These are phyloP conservation scores for Adelphocoris suturalis DNA, from an alignment of 2,888 invertebrate species.

Conservation along the genomic window DNA sequence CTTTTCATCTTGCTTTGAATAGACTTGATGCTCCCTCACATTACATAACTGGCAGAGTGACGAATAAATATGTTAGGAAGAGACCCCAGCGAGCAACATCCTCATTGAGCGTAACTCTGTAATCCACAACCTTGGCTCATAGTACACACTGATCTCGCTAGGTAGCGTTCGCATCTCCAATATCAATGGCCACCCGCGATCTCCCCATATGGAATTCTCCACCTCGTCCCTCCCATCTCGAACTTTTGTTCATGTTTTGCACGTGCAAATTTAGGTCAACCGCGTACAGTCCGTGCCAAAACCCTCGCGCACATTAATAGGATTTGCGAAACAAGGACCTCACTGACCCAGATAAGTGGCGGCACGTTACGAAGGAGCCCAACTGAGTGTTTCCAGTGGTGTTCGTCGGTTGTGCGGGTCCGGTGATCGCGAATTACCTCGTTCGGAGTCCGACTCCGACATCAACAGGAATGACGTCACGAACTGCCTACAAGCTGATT, in stretches of 20 bases:
- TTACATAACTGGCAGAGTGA: too few relatives aligned
- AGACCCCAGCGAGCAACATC: too few relatives aligned
- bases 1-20: too few relatives aligned
- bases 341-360: conserved; percentile 65
- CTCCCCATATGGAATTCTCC: neutral
- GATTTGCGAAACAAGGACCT: conserved; percentile 70
- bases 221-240: neutral
- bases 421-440: conserved; percentile 9
- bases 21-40: too few relatives aligned
- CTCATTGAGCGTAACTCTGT: too few relatives aligned
- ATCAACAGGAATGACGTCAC: neutral
- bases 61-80: too few relatives aligned
- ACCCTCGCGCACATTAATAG: conserved; percentile 61
- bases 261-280: conserved; percentile 74
- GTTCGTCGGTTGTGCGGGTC: conserved; percentile 48
- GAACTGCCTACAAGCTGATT: neutral
- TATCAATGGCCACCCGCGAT: neutral
- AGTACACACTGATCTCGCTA: neutral
- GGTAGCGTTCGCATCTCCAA: neutral
- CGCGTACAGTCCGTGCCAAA: conserved; percentile 72
- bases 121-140: neutral
- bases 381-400: conserved; percentile 33
- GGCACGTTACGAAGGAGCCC: conserved; percentile 57
- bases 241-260: conserved; percentile 71
- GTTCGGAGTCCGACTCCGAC: neutral